phyloP scores from a whole-genome alignment of 2,113 vertebrate genomes.

The Ciconia maguari region DNA sequence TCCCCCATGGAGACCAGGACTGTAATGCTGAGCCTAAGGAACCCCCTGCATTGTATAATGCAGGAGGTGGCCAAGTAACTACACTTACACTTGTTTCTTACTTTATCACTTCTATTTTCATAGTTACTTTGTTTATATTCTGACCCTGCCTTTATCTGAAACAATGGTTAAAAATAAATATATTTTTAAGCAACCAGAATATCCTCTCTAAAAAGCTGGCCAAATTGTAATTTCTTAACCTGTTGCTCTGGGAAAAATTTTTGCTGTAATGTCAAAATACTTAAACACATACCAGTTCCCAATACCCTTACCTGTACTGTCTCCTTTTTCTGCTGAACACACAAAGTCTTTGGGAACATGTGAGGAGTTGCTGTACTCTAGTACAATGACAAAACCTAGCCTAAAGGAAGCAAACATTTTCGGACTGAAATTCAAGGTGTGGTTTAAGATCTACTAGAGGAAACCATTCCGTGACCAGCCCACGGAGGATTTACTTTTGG shows the following conservation, averaged over 20 bases:
- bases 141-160: not conserved
- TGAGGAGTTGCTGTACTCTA: not conserved
- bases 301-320: not conserved
- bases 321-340: not conserved
- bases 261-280: not conserved
- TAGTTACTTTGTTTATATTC: not conserved
- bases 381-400: not conserved
- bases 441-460: not conserved
- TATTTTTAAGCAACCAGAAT: not conserved
- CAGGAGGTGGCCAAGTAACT: not conserved
- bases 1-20: not conserved
- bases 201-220: not conserved
- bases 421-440: not conserved
- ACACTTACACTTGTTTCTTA: not conserved
- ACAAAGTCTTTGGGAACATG: not conserved
- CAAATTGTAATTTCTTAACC: not conserved
- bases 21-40: not conserved
- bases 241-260: not conserved
- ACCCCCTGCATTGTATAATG: not conserved
- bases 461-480: not conserved
- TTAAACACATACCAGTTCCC: not conserved
- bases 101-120: not conserved
- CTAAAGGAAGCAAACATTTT: not conserved
- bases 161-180: not conserved
- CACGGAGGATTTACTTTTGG: not conserved